Evolutionary conservation across 1,140 invertebrate species (phyloP).

Genomic region (Euura saliciscinereae): DNA sequence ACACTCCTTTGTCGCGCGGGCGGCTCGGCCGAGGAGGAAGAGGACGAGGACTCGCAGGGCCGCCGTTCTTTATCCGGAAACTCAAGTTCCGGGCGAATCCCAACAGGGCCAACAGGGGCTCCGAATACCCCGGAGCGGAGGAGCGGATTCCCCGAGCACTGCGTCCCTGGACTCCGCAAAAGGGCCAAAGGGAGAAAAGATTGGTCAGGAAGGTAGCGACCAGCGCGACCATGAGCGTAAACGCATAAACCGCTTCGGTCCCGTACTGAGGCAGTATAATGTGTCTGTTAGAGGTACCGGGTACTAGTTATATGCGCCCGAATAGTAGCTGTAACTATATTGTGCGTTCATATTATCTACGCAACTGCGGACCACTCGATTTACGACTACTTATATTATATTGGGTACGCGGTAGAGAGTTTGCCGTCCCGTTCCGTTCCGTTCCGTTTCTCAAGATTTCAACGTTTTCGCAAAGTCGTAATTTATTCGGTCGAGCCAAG

Average conservation of each 20-base stretch:
- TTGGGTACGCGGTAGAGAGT: too few relatives aligned
- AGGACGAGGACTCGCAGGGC: neutral
- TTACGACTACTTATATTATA: neutral
- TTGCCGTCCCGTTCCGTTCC: too few relatives aligned
- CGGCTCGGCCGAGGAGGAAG: neutral
- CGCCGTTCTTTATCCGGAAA: neutral
- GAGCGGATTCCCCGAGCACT: neutral
- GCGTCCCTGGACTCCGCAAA: neutral
- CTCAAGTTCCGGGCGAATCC: too few relatives aligned
- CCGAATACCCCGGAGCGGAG: too few relatives aligned
- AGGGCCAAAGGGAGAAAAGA: neutral
- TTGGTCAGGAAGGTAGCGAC: slow-evolving; percentile 3
- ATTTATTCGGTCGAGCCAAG: too few relatives aligned
- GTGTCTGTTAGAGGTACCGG: neutral
- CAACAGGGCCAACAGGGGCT: too few relatives aligned
- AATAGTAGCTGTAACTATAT: slow-evolving; percentile 1
- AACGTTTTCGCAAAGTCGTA: too few relatives aligned
- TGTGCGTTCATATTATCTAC: neutral
- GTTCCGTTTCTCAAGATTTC: too few relatives aligned
- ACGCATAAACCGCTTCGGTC: slow-evolving; percentile 6
- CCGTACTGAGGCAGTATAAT: slow-evolving; percentile 1
- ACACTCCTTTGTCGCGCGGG: neutral
- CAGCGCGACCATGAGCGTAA: neutral
- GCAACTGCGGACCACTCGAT: neutral
- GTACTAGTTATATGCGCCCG: neutral